phyloP scores from a whole-genome alignment of 1,140 invertebrate species.

The Drosophila pseudoobscura region DNA sequence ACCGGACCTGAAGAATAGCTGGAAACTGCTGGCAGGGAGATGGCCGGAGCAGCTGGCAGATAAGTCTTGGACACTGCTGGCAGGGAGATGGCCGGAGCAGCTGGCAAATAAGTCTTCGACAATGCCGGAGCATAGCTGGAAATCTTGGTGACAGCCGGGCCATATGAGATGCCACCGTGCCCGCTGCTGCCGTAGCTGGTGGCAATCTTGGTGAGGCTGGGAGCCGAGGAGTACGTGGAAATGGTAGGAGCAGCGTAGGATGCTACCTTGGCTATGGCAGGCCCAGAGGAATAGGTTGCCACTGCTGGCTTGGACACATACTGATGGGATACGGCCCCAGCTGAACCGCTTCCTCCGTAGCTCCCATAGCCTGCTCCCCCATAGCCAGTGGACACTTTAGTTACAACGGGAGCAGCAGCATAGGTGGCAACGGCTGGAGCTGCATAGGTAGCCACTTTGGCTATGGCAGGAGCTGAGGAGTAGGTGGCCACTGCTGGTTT shows the following conservation, averaged over 20 bases:
- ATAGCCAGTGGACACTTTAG: conserved; percentile 35
- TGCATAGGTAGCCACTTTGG: conserved; percentile 43
- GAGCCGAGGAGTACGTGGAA: conserved; percentile 35
- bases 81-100: conserved; percentile 9
- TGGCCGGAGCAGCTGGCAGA: conserved; percentile 21
- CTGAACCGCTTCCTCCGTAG: conserved; percentile 6
- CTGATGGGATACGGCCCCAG: conserved; percentile 51
- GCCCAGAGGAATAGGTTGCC: conserved; percentile 38
- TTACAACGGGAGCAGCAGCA: conserved; percentile 20
- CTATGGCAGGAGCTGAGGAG: conserved; percentile 29
- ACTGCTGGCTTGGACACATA: conserved; percentile 40
- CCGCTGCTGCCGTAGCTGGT: conserved; percentile 10
- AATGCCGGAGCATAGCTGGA: conserved; percentile 51
- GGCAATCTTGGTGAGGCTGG: conserved; percentile 48
- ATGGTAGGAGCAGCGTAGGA: conserved; percentile 42
- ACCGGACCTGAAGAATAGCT: conserved; percentile 19
- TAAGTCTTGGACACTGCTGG: conserved; percentile 30
- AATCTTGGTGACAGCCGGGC: conserved; percentile 29
- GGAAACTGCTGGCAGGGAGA: too few relatives aligned
- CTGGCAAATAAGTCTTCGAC: conserved; percentile 11
- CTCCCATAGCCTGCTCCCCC: conserved; percentile 1
- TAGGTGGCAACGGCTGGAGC: conserved; percentile 27
- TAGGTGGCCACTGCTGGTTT: conserved; percentile 53
- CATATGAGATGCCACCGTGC: too few relatives aligned
- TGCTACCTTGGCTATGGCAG: conserved; percentile 40